Conservation (phyloP, 2,113 vertebrate species). For the Bos indicus region DNA sequence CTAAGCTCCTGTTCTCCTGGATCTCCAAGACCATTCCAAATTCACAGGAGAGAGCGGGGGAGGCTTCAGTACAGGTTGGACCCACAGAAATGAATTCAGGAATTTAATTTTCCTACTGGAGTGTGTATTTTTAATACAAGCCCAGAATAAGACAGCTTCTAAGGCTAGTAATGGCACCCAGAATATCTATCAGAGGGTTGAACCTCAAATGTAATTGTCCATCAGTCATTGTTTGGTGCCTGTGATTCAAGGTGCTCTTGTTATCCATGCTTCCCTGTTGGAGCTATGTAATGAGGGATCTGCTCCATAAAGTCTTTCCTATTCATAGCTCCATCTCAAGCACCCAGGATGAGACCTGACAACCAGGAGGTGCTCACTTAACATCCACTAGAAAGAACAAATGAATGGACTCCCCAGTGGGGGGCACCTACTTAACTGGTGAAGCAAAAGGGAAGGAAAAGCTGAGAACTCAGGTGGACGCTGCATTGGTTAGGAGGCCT, state of each 20-base stretch:
- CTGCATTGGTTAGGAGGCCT: too few relatives aligned
- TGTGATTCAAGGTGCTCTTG: fast-evolving
- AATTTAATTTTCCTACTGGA: too few relatives aligned
- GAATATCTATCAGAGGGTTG: not conserved
- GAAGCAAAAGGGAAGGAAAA: too few relatives aligned
- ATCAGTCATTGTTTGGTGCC: not conserved
- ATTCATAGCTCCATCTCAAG: not conserved
- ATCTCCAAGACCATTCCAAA: not conserved
- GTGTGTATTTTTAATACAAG: not conserved
- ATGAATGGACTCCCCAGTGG: not conserved
- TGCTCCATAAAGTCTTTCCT: not conserved
- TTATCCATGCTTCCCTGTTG: fast-evolving
- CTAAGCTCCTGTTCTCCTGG: not conserved
- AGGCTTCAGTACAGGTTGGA: too few relatives aligned
- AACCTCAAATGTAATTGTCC: not conserved
- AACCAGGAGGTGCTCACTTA: not conserved
- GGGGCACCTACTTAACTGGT: not conserved
- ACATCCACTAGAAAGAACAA: not conserved
- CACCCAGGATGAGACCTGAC: not conserved
- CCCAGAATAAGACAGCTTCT: not conserved
- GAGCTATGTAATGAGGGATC: fast-evolving
- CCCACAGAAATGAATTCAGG: fast-evolving
- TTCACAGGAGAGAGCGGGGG: not conserved
- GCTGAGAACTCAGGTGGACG: not conserved
- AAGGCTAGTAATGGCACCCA: not conserved